Evolutionary conservation across 2,888 invertebrate genomes (phyloP).

Genomic region (Sialis lutaria): DNA sequence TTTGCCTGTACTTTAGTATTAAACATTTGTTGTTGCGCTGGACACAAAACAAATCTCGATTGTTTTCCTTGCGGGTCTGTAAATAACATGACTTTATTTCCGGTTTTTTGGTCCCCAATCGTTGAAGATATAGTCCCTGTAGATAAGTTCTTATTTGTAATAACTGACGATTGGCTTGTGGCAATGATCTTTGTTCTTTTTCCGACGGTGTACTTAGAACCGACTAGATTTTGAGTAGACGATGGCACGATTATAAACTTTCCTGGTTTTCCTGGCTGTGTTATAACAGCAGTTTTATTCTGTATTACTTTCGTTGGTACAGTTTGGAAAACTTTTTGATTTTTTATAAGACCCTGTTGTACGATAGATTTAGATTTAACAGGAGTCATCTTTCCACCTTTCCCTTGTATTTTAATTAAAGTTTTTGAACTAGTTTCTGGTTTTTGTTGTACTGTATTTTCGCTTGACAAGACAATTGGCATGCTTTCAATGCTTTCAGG

Average conservation of each 20-base stretch:
- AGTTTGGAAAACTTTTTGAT: slow-evolving; percentile 13
- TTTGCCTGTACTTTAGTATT: slow-evolving; percentile 28
- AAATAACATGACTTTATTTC: slow-evolving; percentile 42
- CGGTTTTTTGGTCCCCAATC: slow-evolving; percentile 9
- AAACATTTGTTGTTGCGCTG: slow-evolving; percentile 39
- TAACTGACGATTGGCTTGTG: slow-evolving; percentile 30
- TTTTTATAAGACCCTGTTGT: slow-evolving; percentile 4
- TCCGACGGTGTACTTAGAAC: slow-evolving; percentile 18
- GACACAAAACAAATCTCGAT: slow-evolving; percentile 38
- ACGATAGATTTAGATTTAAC: slow-evolving; percentile 12
- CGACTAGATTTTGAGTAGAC: slow-evolving; percentile 9
- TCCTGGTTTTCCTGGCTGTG: slow-evolving; percentile 15
- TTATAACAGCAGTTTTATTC: slow-evolving; percentile 14
- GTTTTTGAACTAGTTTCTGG: slow-evolving; percentile 7
- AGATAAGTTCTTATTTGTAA: slow-evolving; percentile 12
- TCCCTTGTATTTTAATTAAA: slow-evolving; percentile 7
- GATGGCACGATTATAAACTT: slow-evolving; percentile 16
- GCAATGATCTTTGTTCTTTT: slow-evolving; percentile 30
- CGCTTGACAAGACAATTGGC: slow-evolving; percentile 35
- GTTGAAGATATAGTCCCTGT: slow-evolving; percentile 16
- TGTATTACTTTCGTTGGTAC: slow-evolving; percentile 14
- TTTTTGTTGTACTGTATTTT: slow-evolving; percentile 12
- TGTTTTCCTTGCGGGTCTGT: slow-evolving; percentile 43
- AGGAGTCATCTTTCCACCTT: slow-evolving; percentile 10
- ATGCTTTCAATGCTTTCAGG: slow-evolving; percentile 50